Base-by-base conservation (phyloP, 2,888 invertebrate species). In the Agonopterix heracliana region DNA sequence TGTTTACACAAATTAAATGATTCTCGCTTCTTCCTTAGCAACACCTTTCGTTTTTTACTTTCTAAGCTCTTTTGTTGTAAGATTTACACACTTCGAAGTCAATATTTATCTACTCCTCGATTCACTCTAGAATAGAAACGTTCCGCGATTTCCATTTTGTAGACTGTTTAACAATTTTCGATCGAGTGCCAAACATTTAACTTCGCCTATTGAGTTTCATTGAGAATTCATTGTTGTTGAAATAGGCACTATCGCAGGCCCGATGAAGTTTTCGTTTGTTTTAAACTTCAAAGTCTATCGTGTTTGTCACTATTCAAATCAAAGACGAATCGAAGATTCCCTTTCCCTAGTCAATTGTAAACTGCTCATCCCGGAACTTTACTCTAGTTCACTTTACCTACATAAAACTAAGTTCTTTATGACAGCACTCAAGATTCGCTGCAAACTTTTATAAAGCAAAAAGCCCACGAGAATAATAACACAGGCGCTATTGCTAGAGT, bases 381-480 rank as follows among this genome's bases (percentile, higher is more conserved):
- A 26, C 3, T 26, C 5, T 26, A 26, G 26, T 26, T 26, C 26
- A 26, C 26, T 26, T 5, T 38, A 38, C 10, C 38, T 38, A 38
- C 38, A 38, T 49, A 52, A 52, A 52, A 49, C 48, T 49, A 71
- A 66, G 70, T 74, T 69, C 65, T 68, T 76, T 66, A 68, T 56
- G 61, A 62, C 61, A 61, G 61, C 64, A 63, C 65, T 62, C 59
- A 66, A 71, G 72, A 71, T 72, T 74, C 66, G 68, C 68, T 68
- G 61, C 53, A 61, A 73, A 78, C 61, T 75, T 76, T 68, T 57
- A 65, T 56, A 66, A 60, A 74, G 66, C 66, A 66, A 73, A 75
- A 74, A 77, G 66, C 67, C 74, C 71, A 66, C 63, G 67, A 74
- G 75, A 76, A 74, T 74, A 73, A 68, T 61, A 62, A 66, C 41